phyloP scores from a whole-genome alignment of 2,888 invertebrate genomes.

The Caenorhabditis zanzibari region DNA sequence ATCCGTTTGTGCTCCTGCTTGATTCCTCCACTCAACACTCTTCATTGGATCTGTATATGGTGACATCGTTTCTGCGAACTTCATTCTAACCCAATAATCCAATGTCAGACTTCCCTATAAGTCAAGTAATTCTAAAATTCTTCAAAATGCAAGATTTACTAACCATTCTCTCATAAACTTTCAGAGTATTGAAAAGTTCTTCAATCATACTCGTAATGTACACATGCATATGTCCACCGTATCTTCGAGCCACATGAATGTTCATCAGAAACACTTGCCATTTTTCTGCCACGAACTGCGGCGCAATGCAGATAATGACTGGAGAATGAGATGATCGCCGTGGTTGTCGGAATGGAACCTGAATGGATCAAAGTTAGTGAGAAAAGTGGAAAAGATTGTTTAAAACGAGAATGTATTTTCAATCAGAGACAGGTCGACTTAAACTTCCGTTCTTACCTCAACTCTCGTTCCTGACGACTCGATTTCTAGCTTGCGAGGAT shows the following conservation, averaged over 20 bases:
- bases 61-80: conserved; percentile 32
- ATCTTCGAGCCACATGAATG: conserved; percentile 66
- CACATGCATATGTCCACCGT: conserved; percentile 68
- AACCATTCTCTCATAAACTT: conserved; percentile 65
- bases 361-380: not conserved
- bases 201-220: conserved; percentile 70
- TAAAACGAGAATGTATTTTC: too few species aligned
- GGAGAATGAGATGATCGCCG: conserved; percentile 29
- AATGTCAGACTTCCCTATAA: conserved; percentile 65
- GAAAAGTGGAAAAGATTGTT: too few species aligned
- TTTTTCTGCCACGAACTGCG: conserved; percentile 69
- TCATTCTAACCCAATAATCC: conserved; percentile 68
- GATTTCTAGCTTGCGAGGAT: conserved; percentile 48
- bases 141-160: conserved; percentile 38
- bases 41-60: conserved; percentile 68
- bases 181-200: conserved; percentile 62
- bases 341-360: conserved; percentile 65
- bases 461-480: conserved; percentile 43
- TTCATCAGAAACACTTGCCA: conserved; percentile 70
- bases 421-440: too few species aligned
- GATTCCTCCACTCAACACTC: conserved; percentile 70
- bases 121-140: conserved; percentile 1
- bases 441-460: conserved; percentile 4
- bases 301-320: conserved; percentile 69
- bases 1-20: conserved; percentile 67